Evolutionary conservation across 2,888 invertebrate species (phyloP).

Genomic region (Aphidoletes aphidimyza): DNA sequence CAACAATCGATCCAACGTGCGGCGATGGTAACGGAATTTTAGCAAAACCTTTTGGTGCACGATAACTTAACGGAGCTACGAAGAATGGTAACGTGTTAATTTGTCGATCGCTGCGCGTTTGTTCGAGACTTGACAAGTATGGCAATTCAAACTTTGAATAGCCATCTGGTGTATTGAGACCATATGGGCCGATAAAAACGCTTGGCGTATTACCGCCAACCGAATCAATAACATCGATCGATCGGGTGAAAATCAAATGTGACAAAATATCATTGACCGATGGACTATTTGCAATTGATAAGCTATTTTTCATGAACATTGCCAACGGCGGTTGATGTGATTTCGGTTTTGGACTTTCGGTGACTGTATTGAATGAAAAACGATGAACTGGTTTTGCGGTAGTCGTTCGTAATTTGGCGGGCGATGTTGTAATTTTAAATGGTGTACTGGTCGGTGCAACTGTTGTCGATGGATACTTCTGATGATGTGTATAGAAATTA

Average conservation of each 20-base stretch:
- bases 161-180: conserved; percentile 75
- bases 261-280: conserved; percentile 78
- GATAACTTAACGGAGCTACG: conserved; percentile 85
- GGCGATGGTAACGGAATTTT: conserved; percentile 88
- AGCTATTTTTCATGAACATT: conserved; percentile 76
- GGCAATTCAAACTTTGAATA: conserved; percentile 85
- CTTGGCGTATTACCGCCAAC: conserved; percentile 76
- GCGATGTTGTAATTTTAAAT: conserved; percentile 59
- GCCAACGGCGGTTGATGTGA: conserved; percentile 88
- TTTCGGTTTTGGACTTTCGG: conserved; percentile 72
- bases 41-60: conserved; percentile 84
- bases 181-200: conserved; percentile 85
- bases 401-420: conserved; percentile 58
- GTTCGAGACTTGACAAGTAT: conserved; percentile 79
- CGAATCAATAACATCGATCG: conserved; percentile 81
- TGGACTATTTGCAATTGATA: conserved; percentile 67
- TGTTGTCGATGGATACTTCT: conserved; percentile 54
- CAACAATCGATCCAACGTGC: conserved; percentile 86
- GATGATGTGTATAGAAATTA: conserved; percentile 64
- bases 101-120: conserved; percentile 75
- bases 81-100: conserved; percentile 83
- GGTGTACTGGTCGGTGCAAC: conserved; percentile 56
- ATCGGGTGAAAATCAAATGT: conserved; percentile 75
- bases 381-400: conserved; percentile 66
- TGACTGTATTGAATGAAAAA: conserved; percentile 65